Evolutionary conservation across 1,140 invertebrate genomes (phyloP).

Genomic region (Hyles euphorbiae): DNA sequence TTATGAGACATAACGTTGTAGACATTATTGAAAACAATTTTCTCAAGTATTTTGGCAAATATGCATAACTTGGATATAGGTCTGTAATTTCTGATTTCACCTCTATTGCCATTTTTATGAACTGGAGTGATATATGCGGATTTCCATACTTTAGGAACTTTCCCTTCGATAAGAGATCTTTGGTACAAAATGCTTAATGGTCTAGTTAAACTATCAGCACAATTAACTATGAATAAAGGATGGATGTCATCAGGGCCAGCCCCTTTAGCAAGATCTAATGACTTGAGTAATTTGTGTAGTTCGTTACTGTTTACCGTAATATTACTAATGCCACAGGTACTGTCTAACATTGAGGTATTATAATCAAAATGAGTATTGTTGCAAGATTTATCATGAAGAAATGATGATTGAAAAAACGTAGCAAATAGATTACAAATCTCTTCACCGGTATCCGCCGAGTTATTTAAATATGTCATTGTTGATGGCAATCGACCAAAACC

Average conservation of each 20-base stretch:
- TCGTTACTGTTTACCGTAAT: background rate
- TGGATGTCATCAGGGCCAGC: constrained; percentile 21
- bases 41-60: constrained; percentile 29
- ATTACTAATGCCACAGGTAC: background rate
- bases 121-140: constrained; percentile 27
- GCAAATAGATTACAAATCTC: constrained; percentile 2
- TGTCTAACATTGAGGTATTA: background rate
- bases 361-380: background rate
- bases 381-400: background rate
- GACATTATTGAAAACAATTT: constrained; percentile 9
- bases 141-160: constrained; percentile 30
- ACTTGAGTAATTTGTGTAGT: background rate
- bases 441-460: constrained; percentile 13
- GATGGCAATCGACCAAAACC: constrained; percentile 9
- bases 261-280: constrained; percentile 8
- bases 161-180: constrained; percentile 20
- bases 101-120: constrained; percentile 23
- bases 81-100: background rate
- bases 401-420: constrained; percentile 15
- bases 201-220: constrained; percentile 17
- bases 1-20: too few species aligned
- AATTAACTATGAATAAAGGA: constrained; percentile 24
- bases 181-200: constrained; percentile 23
- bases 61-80: constrained; percentile 10
- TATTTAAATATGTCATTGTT: constrained; percentile 7